Evolutionary conservation across 2,797 vertebrate species (phyloP), one percentile per base, ranked within the genome.

Genomic region (Xiphorhynchus erythropygius): DNA sequence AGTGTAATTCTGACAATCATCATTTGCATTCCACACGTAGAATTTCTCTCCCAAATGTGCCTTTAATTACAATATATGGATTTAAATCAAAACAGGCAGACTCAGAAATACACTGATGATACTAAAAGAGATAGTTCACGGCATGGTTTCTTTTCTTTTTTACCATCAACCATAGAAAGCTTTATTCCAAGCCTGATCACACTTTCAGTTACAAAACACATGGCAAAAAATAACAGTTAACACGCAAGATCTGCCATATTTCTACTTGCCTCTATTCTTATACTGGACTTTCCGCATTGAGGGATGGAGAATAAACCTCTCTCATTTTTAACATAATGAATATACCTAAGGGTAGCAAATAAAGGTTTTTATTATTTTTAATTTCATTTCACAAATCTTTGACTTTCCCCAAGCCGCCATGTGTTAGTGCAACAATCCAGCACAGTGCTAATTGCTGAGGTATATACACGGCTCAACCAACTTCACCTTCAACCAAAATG

Each of bases 181-280:
- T 98, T 98, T 98, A 98, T 98, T 98, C 97, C 94, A 97, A 97
- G 96, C 96, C 94, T 83, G 68, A 94, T 96, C 95, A 97, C 97
- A 95, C 94, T 97, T 96, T 92, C 93, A 95, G 94, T 96, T 97
- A 97, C 94, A 98, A 97, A 96, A 97, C 94, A 93, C 7, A 41
- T 96, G 93, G 97, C 96, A 97, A 97, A 96, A 97, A 95, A 77
- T 91, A 94, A 95, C 85, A 97, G 69, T 96, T 96, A 96, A 96
- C 93, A 97, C 39, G 93, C 94, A 96, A 92, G 91, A 97, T 89
- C 94, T 93, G 97, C 94, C 97, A 94, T 93, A 93, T 94, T 97
- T 97, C 92, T 94, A 91, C 84, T 96, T 95, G 95, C 95, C 93
- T 95, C 96, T 97, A 84, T 92, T 88, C 87, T 64, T 93, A 82